Evolutionary conservation across 2,888 invertebrate genomes (phyloP).

Genomic region (Glomeris marginata): DNA sequence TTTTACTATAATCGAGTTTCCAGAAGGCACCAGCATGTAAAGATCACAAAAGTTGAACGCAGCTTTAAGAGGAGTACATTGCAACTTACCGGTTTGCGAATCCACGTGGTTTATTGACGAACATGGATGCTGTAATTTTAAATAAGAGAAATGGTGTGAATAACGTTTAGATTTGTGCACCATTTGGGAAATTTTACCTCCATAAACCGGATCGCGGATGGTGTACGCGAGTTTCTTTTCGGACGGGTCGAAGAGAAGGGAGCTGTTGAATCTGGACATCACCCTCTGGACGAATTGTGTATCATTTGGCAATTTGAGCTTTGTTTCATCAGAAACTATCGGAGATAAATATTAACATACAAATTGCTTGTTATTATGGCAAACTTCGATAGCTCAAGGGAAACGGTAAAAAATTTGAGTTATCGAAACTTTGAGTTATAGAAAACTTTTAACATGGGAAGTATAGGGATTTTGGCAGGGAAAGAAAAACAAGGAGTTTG

Average conservation of each 20-base stretch:
- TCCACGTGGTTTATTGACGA: slow-evolving; percentile 45
- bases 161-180: too few species aligned
- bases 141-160: not conserved
- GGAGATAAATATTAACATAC: too few species aligned
- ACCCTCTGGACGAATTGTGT: slow-evolving; percentile 28
- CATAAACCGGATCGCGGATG: slow-evolving; percentile 59
- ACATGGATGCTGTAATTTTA: slow-evolving; percentile 29
- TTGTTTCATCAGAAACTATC: slow-evolving; percentile 27
- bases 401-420: too few species aligned
- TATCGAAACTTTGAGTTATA: too few species aligned
- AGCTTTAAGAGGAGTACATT: not conserved
- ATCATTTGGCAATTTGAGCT: slow-evolving; percentile 20
- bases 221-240: slow-evolving; percentile 71
- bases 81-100: slow-evolving; percentile 43
- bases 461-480: too few species aligned
- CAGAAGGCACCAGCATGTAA: not conserved
- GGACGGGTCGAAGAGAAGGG: slow-evolving; percentile 37
- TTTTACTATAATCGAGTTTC: too few species aligned
- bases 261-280: slow-evolving; percentile 36
- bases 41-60: not conserved
- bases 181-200: too few species aligned
- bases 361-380: too few species aligned
- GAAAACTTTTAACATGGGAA: too few species aligned
- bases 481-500: too few species aligned
- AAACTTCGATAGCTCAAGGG: too few species aligned